Evolutionary conservation across 2,888 invertebrate species (phyloP).

Genomic region (Campopleginae sp.): DNA sequence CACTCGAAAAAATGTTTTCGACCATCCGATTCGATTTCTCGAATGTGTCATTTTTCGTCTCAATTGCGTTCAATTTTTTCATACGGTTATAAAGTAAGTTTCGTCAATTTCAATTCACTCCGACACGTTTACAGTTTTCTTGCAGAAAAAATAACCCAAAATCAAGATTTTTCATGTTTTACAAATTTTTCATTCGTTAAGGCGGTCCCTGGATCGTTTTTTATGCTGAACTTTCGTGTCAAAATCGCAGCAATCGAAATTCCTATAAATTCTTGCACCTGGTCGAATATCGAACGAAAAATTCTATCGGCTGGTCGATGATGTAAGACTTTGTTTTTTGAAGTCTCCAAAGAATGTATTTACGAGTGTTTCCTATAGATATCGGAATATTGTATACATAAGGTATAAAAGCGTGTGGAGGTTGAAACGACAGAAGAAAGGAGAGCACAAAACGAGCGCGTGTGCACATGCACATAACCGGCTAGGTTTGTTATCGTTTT

Average conservation of each 20-base stretch:
- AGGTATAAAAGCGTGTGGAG: not conserved
- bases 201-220: not conserved
- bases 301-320: constrained; percentile 28
- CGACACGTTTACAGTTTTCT: too few species aligned
- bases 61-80: too few species aligned
- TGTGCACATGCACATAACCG: constrained; percentile 55
- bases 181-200: too few species aligned
- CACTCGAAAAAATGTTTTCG: not conserved
- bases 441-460: constrained; percentile 54
- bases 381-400: not conserved
- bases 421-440: constrained; percentile 31
- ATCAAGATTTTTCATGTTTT: too few species aligned
- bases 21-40: not conserved
- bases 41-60: too few species aligned
- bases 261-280: not conserved
- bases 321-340: constrained; percentile 18
- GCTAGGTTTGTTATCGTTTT: constrained; percentile 32
- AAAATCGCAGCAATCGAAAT: not conserved
- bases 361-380: not conserved
- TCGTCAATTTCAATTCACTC: too few species aligned
- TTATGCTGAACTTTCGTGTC: not conserved
- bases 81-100: too few species aligned
- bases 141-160: too few species aligned
- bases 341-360: not conserved
- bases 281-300: not conserved